Base-by-base conservation (phyloP, 2,797 vertebrate species). In the Anabacerthia variegaticeps region DNA sequence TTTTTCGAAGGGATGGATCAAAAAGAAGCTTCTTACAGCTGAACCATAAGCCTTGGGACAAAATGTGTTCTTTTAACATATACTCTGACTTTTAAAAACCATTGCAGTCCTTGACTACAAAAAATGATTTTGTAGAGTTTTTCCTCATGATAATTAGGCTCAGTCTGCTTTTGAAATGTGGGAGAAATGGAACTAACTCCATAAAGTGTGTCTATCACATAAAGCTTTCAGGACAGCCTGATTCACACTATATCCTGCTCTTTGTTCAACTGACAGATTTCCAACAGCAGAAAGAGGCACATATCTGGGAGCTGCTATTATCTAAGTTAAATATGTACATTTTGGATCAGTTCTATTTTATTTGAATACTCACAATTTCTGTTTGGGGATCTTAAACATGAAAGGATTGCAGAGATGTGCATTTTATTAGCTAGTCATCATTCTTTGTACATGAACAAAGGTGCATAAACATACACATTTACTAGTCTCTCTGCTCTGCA, bases 201-300 rank as follows among this genome's bases (percentile, higher is more conserved):
- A 62, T 87, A 93, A 96, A 96, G 59, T 83, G 69, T 89, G 85
- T 84, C 85, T 94, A 68, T 94, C 94, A 89, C 56, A 85, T 76
- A 92, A 96, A 96, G 93, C 74, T 86, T 93, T 94, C 61, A 94
- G 92, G 88, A 89, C 85, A 95, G 89, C 80, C 74, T 89, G 78
- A 93, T 95, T 95, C 83, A 72, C 49, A 27, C 59, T 76, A 10
- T 92, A 82, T 95, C 74, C 88, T 91, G 52, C 59, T 90, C 94
- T 96, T 97, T 96, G 89, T 97, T 96, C 95, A 86, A 24, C 67
- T 95, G 93, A 96, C 94, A 97, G 88, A 94, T 97, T 93, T 95
- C 80, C 77, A 92, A n/a, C 67, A 67, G 71, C 88, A 88, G 63
- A 85, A 73, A 61, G 85, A 90, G 80, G 80, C 92, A 84, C 67